Conservation (phyloP, 2,113 vertebrate genomes). For the Sorex fumeus region DNA sequence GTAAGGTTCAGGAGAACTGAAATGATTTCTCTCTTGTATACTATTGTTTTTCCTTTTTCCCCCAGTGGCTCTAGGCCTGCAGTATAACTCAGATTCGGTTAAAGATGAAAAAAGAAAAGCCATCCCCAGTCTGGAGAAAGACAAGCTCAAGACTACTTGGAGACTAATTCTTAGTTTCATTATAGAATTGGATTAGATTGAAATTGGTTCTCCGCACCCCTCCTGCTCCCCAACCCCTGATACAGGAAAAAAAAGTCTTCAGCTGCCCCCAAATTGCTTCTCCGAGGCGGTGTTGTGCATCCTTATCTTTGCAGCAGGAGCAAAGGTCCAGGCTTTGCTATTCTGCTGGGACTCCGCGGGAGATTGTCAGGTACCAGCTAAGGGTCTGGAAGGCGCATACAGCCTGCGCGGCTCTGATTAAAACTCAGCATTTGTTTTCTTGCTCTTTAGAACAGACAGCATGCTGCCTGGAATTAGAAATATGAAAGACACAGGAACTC, state of each 20-base stretch:
- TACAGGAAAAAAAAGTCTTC: constrained; percentile 71
- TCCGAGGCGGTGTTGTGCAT: constrained; percentile 71
- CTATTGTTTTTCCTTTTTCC: neutral
- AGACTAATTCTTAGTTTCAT: constrained; percentile 86
- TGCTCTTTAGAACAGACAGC: constrained; percentile 80
- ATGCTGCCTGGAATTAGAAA: constrained; percentile 86
- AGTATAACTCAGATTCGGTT: constrained; percentile 70
- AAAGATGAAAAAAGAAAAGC: neutral
- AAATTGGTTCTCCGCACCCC: too few species aligned
- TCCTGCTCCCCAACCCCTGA: neutral
- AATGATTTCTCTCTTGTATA: constrained; percentile 70
- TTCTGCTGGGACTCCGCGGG: constrained; percentile 65
- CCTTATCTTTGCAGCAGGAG: constrained; percentile 74
- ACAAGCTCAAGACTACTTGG: constrained; percentile 67
- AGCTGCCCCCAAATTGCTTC: constrained; percentile 39
- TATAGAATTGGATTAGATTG: constrained; percentile 85
- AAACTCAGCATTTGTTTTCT: constrained; percentile 85
- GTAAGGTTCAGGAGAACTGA: constrained; percentile 64
- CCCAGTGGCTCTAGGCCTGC: constrained; percentile 54
- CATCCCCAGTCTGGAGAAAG: constrained; percentile 79
- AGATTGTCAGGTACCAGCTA: constrained; percentile 1
- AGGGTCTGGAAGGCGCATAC: constrained; percentile 76
- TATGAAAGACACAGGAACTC: constrained; percentile 82
- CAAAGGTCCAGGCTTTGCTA: constrained; percentile 76
- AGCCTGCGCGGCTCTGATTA: constrained; percentile 82